Evolutionary conservation across 2,797 vertebrate genomes (phyloP).

Genomic region (Enteromius fasciolatus): DNA sequence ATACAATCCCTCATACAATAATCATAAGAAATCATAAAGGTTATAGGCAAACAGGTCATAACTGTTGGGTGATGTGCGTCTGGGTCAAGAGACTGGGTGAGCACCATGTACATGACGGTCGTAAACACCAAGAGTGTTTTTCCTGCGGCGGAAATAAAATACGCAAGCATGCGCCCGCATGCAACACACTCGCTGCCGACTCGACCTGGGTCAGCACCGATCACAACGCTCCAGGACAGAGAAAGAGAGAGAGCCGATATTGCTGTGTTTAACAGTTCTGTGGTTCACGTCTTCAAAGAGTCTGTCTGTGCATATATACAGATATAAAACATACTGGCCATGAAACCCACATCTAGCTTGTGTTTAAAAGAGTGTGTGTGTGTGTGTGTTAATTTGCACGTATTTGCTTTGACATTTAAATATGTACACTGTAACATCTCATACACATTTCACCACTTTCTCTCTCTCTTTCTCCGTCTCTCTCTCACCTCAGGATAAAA

Average conservation of each 20-base stretch:
- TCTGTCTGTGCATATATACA: conserved; percentile 31
- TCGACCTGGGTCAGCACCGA: conserved; percentile 49
- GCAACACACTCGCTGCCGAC: conserved; percentile 54
- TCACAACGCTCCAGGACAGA: conserved; percentile 33
- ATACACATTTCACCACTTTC: conserved; percentile 14
- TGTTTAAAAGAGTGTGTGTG: conserved; percentile 18
- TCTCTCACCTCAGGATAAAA: conserved; percentile 56
- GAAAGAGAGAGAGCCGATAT: conserved; percentile 41
- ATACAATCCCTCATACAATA: conserved; percentile 66
- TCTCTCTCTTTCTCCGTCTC: conserved; percentile 43
- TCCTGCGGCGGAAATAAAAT: conserved; percentile 37
- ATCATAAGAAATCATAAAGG: conserved; percentile 61
- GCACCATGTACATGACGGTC: conserved; percentile 46
- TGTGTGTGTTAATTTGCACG: conserved; percentile 12
- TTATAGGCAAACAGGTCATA: conserved; percentile 72
- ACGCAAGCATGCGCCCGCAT: conserved; percentile 45
- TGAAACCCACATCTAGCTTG: neutral
- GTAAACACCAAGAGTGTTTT: conserved; percentile 44
- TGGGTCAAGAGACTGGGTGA: conserved; percentile 33
- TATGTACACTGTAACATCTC: conserved; percentile 64
- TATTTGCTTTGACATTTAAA: conserved; percentile 55
- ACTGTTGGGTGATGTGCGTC: conserved; percentile 58
- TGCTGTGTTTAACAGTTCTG: conserved; percentile 25
- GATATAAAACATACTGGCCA: neutral
- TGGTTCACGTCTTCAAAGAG: conserved; percentile 27